Conservation (phyloP, 35 echinoderm and acorn worm genomes). For the Eucidaris tribuloides region DNA sequence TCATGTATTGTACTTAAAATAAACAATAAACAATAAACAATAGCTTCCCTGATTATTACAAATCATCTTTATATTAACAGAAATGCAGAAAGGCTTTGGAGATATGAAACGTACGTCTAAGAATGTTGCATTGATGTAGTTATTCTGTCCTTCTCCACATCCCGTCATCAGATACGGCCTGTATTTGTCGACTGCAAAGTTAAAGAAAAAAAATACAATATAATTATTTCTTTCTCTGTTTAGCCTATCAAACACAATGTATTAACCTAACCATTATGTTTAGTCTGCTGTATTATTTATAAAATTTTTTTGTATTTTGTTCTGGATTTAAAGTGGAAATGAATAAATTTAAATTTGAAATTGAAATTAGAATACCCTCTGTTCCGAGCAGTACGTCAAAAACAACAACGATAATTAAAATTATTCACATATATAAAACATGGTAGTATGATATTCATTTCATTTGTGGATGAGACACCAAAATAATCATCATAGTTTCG, state of each 20-base stretch:
- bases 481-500: too few relatives aligned
- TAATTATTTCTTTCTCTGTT: background rate
- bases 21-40: too few relatives aligned
- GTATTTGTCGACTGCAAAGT: conserved; percentile 60
- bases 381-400: background rate
- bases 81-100: too few relatives aligned
- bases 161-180: conserved; percentile 74
- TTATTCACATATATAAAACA: too few relatives aligned
- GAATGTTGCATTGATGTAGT: conserved; percentile 78
- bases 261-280: background rate
- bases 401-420: background rate
- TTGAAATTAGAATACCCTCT: background rate
- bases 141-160: conserved; percentile 21
- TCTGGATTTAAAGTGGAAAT: background rate
- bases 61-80: too few relatives aligned
- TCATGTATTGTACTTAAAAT: too few relatives aligned
- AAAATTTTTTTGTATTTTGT: background rate
- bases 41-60: too few relatives aligned
- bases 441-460: too few relatives aligned
- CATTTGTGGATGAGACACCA: too few relatives aligned
- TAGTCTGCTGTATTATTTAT: background rate
- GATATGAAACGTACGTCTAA: conserved; percentile 45
- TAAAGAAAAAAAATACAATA: background rate
- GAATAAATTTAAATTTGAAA: background rate
- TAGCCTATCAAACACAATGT: background rate